A percentile compares a stretch with the other conserved stretches of the same genome.
Evolutionary conservation across 2,797 vertebrate species (phyloP).

Genomic region (Falco concolor): DNA sequence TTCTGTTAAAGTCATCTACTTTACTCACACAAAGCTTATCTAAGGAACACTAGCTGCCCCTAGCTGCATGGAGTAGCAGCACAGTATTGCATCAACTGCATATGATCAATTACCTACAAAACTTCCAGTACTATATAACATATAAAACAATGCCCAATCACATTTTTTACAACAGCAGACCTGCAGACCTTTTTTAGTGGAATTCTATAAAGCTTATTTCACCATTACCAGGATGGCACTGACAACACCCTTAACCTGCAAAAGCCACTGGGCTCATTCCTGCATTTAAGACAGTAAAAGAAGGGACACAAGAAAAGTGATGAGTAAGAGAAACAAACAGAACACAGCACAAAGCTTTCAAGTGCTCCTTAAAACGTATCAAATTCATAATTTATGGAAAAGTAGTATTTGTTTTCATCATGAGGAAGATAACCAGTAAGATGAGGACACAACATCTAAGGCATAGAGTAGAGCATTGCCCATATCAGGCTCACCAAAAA

Average conservation of each 20-base stretch:
- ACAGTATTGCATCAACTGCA: not conserved
- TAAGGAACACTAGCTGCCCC: conserved; percentile 18
- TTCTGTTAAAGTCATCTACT: not conserved
- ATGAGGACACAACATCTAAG: not conserved
- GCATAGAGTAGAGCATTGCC: not conserved
- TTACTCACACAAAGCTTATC: not conserved
- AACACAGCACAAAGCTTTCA: not conserved
- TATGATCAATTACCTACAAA: not conserved
- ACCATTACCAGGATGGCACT: not conserved
- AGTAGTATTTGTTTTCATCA: not conserved
- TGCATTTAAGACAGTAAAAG: not conserved
- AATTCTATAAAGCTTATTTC: not conserved
- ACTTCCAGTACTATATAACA: not conserved
- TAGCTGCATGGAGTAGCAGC: not conserved
- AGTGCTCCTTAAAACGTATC: not conserved
- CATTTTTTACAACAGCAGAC: not conserved
- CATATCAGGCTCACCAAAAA: not conserved
- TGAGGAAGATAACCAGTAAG: not conserved
- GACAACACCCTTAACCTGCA: not conserved
- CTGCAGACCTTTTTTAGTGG: not conserved
- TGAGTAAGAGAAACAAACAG: not conserved
- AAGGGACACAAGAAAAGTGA: not conserved
- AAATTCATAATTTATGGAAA: not conserved
- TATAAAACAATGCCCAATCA: not conserved
- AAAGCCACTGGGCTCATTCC: not conserved